Base-by-base conservation (phyloP, 2,797 vertebrate species). In the Triplophysa bombifrons region DNA sequence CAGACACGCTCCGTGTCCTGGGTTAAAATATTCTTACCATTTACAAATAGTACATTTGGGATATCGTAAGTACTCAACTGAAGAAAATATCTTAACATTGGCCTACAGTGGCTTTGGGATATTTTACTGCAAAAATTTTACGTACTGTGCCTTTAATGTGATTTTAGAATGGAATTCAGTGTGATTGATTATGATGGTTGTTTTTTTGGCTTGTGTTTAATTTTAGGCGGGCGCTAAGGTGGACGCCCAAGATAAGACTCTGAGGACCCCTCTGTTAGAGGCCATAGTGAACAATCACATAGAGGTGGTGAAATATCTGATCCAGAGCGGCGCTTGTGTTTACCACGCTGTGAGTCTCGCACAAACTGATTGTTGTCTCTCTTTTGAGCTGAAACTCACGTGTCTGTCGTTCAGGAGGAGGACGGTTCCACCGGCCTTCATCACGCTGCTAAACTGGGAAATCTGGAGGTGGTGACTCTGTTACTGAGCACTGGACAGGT, bases 391-490 rank as follows among this genome's bases (percentile, higher is more conserved):
- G 56, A 58, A 25, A 58, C 11, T 38, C 16, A 34, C 4, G 27
- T 19, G 48, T 10, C 1, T 30, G n/a, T 81, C 9, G 12, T 66
- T 67, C 78, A 97, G 96, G 96, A 98, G 82, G 96, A 96, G 1
- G 96, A 97, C 0, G 95, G 96, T 1, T 98, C 96, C n/a, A 96
- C 96, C 0, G 96, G 96, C 61, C 95, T 98, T 12, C 96, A 98
- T 82, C 96, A 97, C 0, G 96, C 96, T 2, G 96, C 96, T 86
- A 97, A 98, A 83, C 91, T 94, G 55, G 96, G 96, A 46, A 96
- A 92, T 85, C 86, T 95, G 84, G 95, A 96, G 74, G 95, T 96
- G 74, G 93, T 98, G 20, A 93, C 83, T 22, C 93, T 97, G 88
- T 90, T 98, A 50, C 90, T 98, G 34, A 93, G 96, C 88, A 98